Conservation (phyloP, 1,140 invertebrate species). For the Mya arenaria region DNA sequence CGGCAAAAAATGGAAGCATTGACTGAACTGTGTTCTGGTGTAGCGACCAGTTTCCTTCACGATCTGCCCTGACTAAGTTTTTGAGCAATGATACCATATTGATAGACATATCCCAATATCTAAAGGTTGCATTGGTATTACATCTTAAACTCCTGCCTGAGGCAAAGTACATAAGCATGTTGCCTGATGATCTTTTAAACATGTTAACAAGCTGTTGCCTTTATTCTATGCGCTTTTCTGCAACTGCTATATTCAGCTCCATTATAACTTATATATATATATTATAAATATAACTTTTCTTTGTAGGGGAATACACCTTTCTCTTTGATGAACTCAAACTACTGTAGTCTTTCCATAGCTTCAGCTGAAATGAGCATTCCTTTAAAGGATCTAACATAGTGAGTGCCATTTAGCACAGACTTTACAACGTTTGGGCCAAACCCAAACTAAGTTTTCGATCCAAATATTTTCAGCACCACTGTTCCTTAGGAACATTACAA, state of each 20-base stretch:
- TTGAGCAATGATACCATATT: background rate
- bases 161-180: background rate
- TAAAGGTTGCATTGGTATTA: background rate
- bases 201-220: background rate
- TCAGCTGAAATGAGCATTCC: constrained; percentile 7
- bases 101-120: constrained; percentile 13
- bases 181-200: background rate
- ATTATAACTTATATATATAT: background rate
- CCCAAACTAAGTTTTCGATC: background rate
- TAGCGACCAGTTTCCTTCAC: no score
- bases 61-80: background rate
- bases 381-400: constrained; percentile 22
- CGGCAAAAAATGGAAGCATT: constrained; percentile 28
- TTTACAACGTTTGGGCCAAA: constrained; percentile 18
- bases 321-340: background rate
- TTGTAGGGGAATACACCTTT: background rate
- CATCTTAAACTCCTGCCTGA: no score
- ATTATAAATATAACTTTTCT: no score
- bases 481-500: background rate
- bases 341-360: constrained; percentile 24
- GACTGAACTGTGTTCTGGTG: no score
- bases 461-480: constrained; percentile 24
- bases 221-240: background rate
- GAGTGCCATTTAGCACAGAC: background rate
- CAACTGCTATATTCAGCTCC: background rate